Base-by-base conservation (phyloP, 2,113 vertebrate genomes). In the Vulpes ferrilata region DNA sequence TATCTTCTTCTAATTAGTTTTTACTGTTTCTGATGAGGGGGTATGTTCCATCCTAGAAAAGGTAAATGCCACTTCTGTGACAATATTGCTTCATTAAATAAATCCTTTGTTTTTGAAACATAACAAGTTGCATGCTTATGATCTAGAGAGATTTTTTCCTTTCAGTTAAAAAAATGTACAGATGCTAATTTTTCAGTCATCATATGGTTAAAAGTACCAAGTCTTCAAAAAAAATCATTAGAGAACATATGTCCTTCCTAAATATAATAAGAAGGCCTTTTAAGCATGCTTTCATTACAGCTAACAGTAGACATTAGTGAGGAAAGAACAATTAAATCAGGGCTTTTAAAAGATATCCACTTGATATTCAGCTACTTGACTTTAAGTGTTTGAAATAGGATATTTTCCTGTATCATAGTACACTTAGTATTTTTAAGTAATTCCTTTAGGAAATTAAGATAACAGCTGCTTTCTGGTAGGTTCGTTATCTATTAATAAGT, bases 401-500 rank as follows among this genome's bases (percentile, higher is more conserved):
- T 85, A 64, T 62, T 30, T 76, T 69, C 2, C 30, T 69, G 11
- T 55, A 59, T 80, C 51, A 51, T 43, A 60, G 7, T 20, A 62
- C 48, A 83, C n/a, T 89, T 87, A 27, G 59, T 43, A 57, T 95
- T 83, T 95, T 38, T 86, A 67, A 91, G 65, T 82, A 92, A 95
- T 95, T 86, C 48, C 64, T 96, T 95, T 43, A 95, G 84, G 23
- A 97, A 97, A 97, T 97, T 91, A 97, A 93, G 78, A 92, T 86
- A 83, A 71, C 74, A 92, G 67, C 57, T 96, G 79, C 30, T 95
- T 82, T 97, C 67, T 94, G 25, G 27, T 65, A 59, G 43, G 38
- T 91, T 20, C 4, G 11, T 23, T 73, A 2, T 88, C 82, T 93
- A 48, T 91, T 95, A 94, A 93, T 95, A 85, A 65, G 7, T 82